Evolutionary conservation across 2,888 invertebrate genomes (phyloP).

Genomic region (Leucophenga montana): DNA sequence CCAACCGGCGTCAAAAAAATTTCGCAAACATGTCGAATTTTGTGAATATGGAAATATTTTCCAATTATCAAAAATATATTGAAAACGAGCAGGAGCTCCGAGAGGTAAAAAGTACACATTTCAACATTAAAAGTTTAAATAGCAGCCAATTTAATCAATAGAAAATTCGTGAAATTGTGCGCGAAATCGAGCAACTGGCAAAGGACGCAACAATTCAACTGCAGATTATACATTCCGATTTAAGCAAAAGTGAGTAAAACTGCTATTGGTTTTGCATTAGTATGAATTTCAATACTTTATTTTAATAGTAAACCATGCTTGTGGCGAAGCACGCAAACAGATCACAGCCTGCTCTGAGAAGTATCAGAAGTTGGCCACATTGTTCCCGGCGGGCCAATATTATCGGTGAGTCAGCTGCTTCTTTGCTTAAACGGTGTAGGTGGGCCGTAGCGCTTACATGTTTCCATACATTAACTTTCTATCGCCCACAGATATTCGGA

Average conservation of each 20-base stretch:
- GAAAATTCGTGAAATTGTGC: constrained; percentile 68
- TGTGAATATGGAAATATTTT: constrained; percentile 78
- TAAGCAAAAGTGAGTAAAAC: constrained; percentile 78
- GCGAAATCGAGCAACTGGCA: constrained; percentile 83
- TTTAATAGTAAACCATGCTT: constrained; percentile 77
- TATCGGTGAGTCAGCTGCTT: constrained; percentile 77
- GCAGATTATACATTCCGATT: constrained; percentile 87
- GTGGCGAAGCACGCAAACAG: constrained; percentile 78
- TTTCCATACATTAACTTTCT: constrained; percentile 18
- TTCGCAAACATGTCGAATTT: constrained; percentile 73
- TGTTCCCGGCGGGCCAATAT: constrained; percentile 85
- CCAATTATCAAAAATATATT: constrained; percentile 84
- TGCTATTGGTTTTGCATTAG: not conserved
- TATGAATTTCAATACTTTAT: not conserved
- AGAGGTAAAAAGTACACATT: constrained; percentile 77
- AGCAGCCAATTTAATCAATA: constrained; percentile 33
- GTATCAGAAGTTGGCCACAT: constrained; percentile 78
- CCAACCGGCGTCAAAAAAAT: too few species aligned
- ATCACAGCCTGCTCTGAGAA: constrained; percentile 80
- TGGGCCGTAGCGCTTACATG: constrained; percentile 30
- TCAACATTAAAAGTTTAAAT: not conserved
- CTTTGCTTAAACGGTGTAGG: constrained; percentile 15
- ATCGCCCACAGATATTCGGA: constrained; percentile 81
- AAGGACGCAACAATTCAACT: constrained; percentile 85
- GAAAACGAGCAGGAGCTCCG: constrained; percentile 85